Percentiles rank a stretch among this genome's conserved stretches.
Evolutionary conservation across 2,797 vertebrate species (phyloP).

Genomic region (Aselliscus stoliczkanus): DNA sequence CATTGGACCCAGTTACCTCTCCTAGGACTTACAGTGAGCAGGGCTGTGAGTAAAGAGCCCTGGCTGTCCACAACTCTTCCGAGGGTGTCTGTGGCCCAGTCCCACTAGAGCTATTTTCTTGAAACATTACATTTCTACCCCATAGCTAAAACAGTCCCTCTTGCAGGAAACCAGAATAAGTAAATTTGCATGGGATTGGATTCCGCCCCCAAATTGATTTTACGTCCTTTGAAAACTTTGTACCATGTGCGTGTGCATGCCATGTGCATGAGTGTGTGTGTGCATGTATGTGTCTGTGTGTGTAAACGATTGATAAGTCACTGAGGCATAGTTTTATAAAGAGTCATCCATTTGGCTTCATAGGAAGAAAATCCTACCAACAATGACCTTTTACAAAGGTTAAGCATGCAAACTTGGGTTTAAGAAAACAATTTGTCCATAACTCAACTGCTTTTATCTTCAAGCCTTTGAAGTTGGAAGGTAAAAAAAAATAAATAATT

Average conservation of each 20-base stretch:
- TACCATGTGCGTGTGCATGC: not conserved
- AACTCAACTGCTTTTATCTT: conserved; percentile 66
- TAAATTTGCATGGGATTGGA: not conserved
- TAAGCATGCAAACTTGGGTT: conserved; percentile 46
- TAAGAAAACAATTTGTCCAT: conserved; percentile 45
- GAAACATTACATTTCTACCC: not conserved
- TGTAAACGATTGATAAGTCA: not conserved
- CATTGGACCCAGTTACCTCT: not conserved
- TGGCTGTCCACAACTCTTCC: not conserved
- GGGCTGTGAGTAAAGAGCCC: not conserved
- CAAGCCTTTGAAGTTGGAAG: conserved; percentile 57
- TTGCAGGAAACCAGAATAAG: not conserved
- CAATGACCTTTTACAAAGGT: conserved; percentile 51
- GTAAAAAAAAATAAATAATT: conserved; percentile 20
- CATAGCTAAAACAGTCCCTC: not conserved
- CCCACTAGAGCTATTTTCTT: not conserved
- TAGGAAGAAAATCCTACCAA: conserved; percentile 43
- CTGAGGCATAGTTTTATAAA: conserved; percentile 21
- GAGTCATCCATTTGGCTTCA: not conserved
- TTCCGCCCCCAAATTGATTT: conserved; percentile 14
- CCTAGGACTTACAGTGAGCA: not conserved
- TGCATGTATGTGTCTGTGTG: not conserved
- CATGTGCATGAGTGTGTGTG: not conserved
- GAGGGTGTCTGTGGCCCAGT: not conserved
- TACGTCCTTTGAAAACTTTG: conserved; percentile 27